These are phyloP conservation scores for Premnoplex brunnescens DNA, from an alignment of 2,797 vertebrate genomes.

Conservation along the genomic window DNA sequence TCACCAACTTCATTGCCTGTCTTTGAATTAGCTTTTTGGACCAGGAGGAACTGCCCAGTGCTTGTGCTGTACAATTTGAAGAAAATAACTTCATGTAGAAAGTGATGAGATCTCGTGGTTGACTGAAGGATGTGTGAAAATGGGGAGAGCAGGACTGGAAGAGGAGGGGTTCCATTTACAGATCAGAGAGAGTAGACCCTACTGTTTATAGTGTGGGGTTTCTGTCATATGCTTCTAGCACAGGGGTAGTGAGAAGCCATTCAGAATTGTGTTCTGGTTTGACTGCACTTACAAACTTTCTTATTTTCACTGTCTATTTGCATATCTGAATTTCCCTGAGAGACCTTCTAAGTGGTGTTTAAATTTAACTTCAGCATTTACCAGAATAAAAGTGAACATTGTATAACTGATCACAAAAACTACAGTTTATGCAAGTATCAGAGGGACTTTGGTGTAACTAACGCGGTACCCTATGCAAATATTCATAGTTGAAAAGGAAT, in stretches of 20 bases:
- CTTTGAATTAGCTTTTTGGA: neutral
- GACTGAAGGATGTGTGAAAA: neutral
- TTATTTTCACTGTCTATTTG: neutral
- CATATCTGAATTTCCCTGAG: neutral
- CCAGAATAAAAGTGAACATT: neutral
- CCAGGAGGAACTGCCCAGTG: neutral
- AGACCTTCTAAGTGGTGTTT: neutral
- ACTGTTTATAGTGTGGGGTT: neutral
- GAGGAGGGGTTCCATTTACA: neutral
- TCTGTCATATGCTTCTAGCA: neutral
- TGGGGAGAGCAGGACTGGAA: neutral
- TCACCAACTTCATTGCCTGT: neutral
- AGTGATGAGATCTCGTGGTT: neutral
- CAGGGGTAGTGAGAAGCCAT: neutral
- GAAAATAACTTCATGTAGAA: neutral
- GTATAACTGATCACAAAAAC: neutral
- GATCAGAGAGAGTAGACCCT: neutral
- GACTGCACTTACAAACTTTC: neutral
- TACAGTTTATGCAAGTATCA: neutral
- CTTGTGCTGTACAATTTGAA: neutral
- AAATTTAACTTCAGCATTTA: neutral
- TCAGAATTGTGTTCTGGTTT: neutral
- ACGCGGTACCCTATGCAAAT: neutral
- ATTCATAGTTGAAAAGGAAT: neutral
- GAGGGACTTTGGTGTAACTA: constrained; percentile 1